phyloP scores from a whole-genome alignment of 2,888 invertebrate species.

The Calliphora vomitoria region DNA sequence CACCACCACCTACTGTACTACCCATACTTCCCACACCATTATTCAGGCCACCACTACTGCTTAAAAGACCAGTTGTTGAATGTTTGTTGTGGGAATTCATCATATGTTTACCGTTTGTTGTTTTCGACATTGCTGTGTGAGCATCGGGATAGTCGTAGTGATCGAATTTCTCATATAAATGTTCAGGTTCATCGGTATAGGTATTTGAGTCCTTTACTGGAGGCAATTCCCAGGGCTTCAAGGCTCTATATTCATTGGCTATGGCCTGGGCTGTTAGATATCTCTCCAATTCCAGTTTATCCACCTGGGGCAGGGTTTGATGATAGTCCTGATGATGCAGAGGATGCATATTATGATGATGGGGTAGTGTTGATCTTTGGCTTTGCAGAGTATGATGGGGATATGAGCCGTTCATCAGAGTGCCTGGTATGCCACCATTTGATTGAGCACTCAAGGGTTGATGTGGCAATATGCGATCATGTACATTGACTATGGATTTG shows the following conservation, averaged over 20 bases:
- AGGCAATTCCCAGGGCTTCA: slow-evolving; percentile 84
- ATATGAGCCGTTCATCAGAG: slow-evolving; percentile 77
- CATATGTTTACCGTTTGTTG: slow-evolving; percentile 73
- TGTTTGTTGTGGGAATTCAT: slow-evolving; percentile 76
- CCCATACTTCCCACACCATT: slow-evolving; percentile 37
- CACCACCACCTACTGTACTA: slow-evolving; percentile 58
- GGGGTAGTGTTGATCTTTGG: slow-evolving; percentile 79
- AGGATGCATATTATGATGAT: slow-evolving; percentile 75
- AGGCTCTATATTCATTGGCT: slow-evolving; percentile 84
- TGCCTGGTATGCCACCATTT: slow-evolving; percentile 75
- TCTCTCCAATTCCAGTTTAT: slow-evolving; percentile 84
- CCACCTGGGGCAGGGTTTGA: slow-evolving; percentile 81
- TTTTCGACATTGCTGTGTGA: slow-evolving; percentile 83
- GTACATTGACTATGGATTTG: slow-evolving; percentile 84
- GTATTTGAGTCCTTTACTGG: slow-evolving; percentile 82
- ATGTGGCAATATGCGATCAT: slow-evolving; percentile 84
- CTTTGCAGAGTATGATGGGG: slow-evolving; percentile 80
- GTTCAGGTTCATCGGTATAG: slow-evolving; percentile 83
- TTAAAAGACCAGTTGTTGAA: slow-evolving; percentile 59
- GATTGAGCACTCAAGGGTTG: slow-evolving; percentile 79
- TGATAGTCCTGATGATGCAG: slow-evolving; percentile 78
- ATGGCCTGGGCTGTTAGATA: slow-evolving; percentile 84
- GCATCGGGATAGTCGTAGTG: slow-evolving; percentile 85
- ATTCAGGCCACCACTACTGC: slow-evolving; percentile 32
- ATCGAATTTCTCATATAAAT: slow-evolving; percentile 84